A percentile compares a stretch with the other conserved stretches of the same genome.
Evolutionary conservation across 2,113 vertebrate species (phyloP).

Genomic region (Arothron firmamentum): DNA sequence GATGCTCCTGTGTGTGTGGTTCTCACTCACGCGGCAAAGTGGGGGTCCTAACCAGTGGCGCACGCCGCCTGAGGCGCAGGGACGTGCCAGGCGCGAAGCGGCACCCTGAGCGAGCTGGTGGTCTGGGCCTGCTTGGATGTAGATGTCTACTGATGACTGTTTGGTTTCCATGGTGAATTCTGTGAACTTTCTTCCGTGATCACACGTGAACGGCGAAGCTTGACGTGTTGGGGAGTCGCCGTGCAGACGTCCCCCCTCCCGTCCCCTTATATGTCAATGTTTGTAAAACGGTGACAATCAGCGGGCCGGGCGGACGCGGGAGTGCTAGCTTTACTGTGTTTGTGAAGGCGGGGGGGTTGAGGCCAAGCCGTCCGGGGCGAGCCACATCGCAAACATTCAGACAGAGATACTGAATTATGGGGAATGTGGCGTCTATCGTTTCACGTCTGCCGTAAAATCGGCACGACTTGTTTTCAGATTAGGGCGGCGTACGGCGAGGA

Average conservation of each 20-base stretch:
- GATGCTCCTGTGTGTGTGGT: conserved; percentile 5
- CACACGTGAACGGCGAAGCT: background rate
- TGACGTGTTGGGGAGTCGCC: conserved; percentile 19
- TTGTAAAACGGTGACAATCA: conserved; percentile 60
- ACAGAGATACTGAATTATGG: conserved; percentile 30
- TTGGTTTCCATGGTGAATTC: too few species aligned
- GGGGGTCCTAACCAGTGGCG: background rate
- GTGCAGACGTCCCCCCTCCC: conserved; percentile 27
- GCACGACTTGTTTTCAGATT: conserved; percentile 15
- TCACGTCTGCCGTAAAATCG: conserved; percentile 23
- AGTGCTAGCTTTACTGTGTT: conserved; percentile 56
- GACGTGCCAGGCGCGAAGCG: too few species aligned
- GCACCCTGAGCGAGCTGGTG: too few species aligned
- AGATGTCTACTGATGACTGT: too few species aligned
- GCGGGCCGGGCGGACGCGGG: conserved; percentile 31
- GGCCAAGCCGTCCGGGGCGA: conserved; percentile 31
- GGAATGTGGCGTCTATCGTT: conserved; percentile 27
- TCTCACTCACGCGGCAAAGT: conserved; percentile 22
- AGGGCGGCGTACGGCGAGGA: conserved; percentile 24
- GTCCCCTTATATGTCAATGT: conserved; percentile 73
- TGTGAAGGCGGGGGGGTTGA: conserved; percentile 15
- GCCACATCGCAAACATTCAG: conserved; percentile 35
- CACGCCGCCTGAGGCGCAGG: background rate
- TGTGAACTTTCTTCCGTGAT: too few species aligned
- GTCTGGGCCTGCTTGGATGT: too few species aligned